These are phyloP conservation scores for Pyrochroa serraticornis DNA, from an alignment of 2,888 invertebrate genomes.

Conservation along the genomic window DNA sequence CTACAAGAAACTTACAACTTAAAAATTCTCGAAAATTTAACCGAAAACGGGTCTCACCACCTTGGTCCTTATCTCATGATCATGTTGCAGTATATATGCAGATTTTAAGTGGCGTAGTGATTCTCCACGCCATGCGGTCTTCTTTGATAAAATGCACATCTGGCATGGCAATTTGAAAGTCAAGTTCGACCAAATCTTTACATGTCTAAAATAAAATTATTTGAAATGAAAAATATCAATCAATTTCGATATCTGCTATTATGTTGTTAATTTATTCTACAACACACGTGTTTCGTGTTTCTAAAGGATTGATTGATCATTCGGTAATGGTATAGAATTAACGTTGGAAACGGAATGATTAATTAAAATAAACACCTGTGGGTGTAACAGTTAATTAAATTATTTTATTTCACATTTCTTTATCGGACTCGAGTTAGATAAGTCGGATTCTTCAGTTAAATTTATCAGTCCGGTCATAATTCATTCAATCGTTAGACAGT, in stretches of 20 bases:
- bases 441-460: no score
- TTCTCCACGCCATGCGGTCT: constrained; percentile 24
- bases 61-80: no score
- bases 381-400: constrained; percentile 18
- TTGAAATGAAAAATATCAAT: no score
- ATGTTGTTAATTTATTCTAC: constrained; percentile 14
- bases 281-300: constrained; percentile 10
- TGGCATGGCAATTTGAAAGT: background rate
- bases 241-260: background rate
- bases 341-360: constrained; percentile 16
- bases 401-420: constrained; percentile 4
- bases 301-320: constrained; percentile 16
- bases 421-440: no score
- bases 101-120: background rate
- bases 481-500: no score
- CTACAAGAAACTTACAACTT: no score
- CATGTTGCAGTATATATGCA: no score
- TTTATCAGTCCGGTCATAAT: no score
- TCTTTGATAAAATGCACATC: constrained; percentile 28
- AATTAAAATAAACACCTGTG: constrained; percentile 18
- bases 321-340: constrained; percentile 10
- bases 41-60: no score
- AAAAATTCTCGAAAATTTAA: no score
- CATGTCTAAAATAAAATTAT: no score
- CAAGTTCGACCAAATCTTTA: constrained; percentile 7